Base-by-base conservation (phyloP, 2,113 vertebrate genomes). In the Syngnathoides biaculeatus region DNA sequence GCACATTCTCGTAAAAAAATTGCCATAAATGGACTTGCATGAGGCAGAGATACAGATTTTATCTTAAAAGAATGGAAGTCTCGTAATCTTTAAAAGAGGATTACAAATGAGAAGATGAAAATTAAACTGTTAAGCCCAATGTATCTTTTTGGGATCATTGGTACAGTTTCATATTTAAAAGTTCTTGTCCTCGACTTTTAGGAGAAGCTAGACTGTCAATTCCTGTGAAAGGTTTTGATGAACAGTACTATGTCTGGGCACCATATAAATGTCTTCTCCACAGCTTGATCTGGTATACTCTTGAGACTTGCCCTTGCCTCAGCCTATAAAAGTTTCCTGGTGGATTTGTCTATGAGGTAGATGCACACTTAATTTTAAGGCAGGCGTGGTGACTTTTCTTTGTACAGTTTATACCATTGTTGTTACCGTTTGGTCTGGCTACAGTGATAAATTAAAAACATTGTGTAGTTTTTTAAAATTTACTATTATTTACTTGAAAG, bases 331-430 rank as follows among this genome's bases (percentile, higher is more conserved):
- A 80, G 11, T 64, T 78, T 80, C 72, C 73, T 73, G 75, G 61
- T 79, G 67, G 73, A 85, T 79, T 81, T 76, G 70, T 85, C 81
- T 77, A 81, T 84, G 73, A 75, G 83, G 66, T 79, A 77, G 79
- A 67, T 85, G 70, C 71, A 58, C 80, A 84, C 76, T 77, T 68
- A 57, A 74, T 72, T 84, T 58, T 73, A 69, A 68, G 69, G 75
- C 55, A 65, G 55, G 53, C 62, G 71, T 57, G 7, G 40, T 67
- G 71, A 20, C 48, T 67, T 67, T 45, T 45, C n/a, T n/a, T n/a
- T n/a, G n/a, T n/a, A n/a, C n/a, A n/a, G n/a, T n/a, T n/a, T n/a
- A n/a, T n/a, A n/a, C n/a, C n/a, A n/a, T n/a, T n/a, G n/a, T n/a
- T n/a, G n/a, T n/a, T n/a, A n/a, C n/a, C n/a, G n/a, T 53, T 24